Evolutionary conservation across 2,797 vertebrate species (phyloP).

Genomic region (Tamandua tetradactyla): DNA sequence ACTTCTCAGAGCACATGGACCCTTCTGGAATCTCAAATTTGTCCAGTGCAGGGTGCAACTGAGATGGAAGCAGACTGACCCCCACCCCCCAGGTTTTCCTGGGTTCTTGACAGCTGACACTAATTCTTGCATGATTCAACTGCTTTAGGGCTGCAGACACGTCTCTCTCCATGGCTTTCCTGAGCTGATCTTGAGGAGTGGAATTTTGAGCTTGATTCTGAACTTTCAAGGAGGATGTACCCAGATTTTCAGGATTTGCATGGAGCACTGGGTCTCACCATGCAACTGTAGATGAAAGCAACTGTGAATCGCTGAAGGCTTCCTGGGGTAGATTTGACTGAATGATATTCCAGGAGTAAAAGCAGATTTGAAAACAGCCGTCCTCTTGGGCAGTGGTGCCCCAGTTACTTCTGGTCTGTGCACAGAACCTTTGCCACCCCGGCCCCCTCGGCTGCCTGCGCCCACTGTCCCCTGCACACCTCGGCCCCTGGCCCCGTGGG

Average conservation of each 20-base stretch:
- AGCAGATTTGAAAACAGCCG: neutral
- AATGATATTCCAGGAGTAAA: neutral
- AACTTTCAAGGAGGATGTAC: neutral
- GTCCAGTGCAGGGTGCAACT: accelerated
- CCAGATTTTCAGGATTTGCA: too few species aligned
- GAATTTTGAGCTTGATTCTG: neutral
- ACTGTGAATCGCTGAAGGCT: too few species aligned
- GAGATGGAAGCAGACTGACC: neutral
- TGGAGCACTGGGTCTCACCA: accelerated
- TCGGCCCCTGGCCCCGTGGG: too few species aligned
- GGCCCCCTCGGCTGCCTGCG: neutral
- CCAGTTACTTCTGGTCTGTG: neutral
- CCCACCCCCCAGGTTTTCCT: neutral
- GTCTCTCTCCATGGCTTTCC: accelerated
- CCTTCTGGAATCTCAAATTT: neutral
- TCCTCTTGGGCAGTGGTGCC: neutral
- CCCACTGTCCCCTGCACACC: neutral
- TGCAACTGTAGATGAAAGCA: too few species aligned
- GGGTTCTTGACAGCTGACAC: neutral
- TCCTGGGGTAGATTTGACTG: neutral
- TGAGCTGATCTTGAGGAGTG: accelerated
- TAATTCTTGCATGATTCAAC: accelerated
- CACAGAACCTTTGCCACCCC: neutral
- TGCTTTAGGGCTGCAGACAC: neutral
- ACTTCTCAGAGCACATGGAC: neutral